Base-by-base conservation (phyloP, 30 jellyfish, hydroid and myxozoan species). In the Cassiopea andromeda region DNA sequence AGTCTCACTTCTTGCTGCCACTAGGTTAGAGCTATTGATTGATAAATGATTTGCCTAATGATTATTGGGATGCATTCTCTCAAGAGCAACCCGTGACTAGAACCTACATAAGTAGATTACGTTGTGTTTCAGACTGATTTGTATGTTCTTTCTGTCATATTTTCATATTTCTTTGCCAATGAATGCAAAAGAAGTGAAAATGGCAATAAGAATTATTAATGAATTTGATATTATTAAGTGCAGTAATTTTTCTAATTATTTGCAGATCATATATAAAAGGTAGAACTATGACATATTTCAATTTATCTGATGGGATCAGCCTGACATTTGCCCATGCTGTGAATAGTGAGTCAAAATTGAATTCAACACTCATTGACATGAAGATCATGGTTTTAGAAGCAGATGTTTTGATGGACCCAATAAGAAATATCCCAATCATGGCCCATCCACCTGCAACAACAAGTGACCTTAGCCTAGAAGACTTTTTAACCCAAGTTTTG, bases 301-400 rank as follows among this genome's bases (percentile, higher is more conserved):
- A 77, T 14, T 50, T 96, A 60, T 60, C n/a, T 2, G 99, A 96
- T 80, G 99, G 98, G 12, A 89, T 84, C 47, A 89, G 85, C 60
- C 78, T 96, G 46, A 92, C 15, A 84, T 96, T 98, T 97, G 98
- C 97, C 7, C 99, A 96, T 84, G 98, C 98, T 19, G 98, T 96
- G 1, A 96, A 96, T 83, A 96, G 97, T 85, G 80, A 69, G 58
- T 70, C 72, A 27, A 70, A 69, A 45, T 92, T 96, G 12, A 73
- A 73, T 18, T 5, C 75, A 57, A 79, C 97, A 2, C 61, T 96
- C 45, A 48, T 8, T 7, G 99, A 96, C 77, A 0, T 73, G 1
- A 59, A 83, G 8, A 60, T 96, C 47, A 60, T 80, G 91, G 90
- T 96, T 80, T 66, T 96, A 44, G 99, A 96, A 89, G 99, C 98